These are phyloP conservation scores for Anguilla rostrata DNA, from an alignment of 2,113 vertebrate species.

Conservation along the genomic window DNA sequence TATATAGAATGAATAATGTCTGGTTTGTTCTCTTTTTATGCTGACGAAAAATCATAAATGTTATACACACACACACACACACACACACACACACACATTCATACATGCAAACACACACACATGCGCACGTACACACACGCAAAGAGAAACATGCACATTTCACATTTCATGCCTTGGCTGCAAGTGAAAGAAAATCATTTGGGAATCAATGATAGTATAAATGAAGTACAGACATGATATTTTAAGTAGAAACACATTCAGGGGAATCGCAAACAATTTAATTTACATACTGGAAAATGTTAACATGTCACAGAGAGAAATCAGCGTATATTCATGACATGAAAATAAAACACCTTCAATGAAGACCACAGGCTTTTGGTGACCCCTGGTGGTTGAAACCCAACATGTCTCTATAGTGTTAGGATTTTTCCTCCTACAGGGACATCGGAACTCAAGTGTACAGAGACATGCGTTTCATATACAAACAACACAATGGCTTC, in stretches of 20 bases:
- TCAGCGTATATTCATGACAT: conserved; percentile 35
- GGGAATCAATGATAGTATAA: neutral
- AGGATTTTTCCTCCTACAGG: neutral
- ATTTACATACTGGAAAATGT: neutral
- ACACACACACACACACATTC: too few relatives aligned
- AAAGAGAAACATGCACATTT: neutral
- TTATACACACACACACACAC: neutral
- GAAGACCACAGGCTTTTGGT: conserved; percentile 49
- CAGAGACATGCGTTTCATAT: neutral
- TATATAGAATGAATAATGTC: neutral
- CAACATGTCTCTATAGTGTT: neutral
- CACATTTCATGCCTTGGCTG: neutral
- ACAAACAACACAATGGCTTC: neutral
- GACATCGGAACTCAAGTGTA: neutral
- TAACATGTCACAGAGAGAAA: neutral
- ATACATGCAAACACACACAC: neutral
- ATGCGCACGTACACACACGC: neutral
- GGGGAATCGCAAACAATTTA: neutral
- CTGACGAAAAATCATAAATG: neutral
- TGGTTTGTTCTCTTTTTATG: neutral
- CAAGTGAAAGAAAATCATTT: neutral
- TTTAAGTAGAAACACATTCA: neutral
- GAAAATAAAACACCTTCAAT: conserved; percentile 10
- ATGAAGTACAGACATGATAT: neutral
- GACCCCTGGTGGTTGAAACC: conserved; percentile 64